Evolutionary conservation across 2,888 invertebrate species (phyloP).

Genomic region (Saturnia japonica): DNA sequence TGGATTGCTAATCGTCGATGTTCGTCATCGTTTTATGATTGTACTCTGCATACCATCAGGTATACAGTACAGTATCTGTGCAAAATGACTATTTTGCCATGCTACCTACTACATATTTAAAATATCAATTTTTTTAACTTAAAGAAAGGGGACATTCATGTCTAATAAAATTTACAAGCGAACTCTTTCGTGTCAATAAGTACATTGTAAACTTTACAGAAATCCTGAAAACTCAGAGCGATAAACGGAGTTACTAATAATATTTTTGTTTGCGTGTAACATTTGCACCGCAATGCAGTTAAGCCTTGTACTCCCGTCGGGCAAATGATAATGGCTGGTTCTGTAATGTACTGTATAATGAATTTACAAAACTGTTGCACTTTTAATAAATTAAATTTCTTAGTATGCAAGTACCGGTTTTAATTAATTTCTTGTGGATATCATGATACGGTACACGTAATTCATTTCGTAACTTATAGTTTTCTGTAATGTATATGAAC

Average conservation of each 20-base stretch:
- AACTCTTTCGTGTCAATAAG: neutral
- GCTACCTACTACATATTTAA: no score
- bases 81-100: no score
- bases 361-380: slow-evolving; percentile 20
- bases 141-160: neutral
- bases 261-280: slow-evolving; percentile 22
- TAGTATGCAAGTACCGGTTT: neutral
- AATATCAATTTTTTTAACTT: no score
- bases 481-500: neutral
- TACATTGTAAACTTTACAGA: slow-evolving; percentile 12
- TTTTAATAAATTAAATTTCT: slow-evolving; percentile 3
- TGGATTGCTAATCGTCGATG: no score
- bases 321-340: slow-evolving; percentile 15
- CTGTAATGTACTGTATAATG: slow-evolving; percentile 9
- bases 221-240: slow-evolving; percentile 18
- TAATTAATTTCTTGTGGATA: neutral
- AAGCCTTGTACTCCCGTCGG: slow-evolving; percentile 12
- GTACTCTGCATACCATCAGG: no score
- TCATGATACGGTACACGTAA: neutral
- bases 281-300: slow-evolving; percentile 24
- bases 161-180: neutral
- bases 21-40: no score
- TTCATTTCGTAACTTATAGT: neutral
- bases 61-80: no score
- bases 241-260: slow-evolving; percentile 17